These are phyloP conservation scores for Scopus umbretta DNA, from an alignment of 2,113 vertebrate genomes.

Conservation along the genomic window DNA sequence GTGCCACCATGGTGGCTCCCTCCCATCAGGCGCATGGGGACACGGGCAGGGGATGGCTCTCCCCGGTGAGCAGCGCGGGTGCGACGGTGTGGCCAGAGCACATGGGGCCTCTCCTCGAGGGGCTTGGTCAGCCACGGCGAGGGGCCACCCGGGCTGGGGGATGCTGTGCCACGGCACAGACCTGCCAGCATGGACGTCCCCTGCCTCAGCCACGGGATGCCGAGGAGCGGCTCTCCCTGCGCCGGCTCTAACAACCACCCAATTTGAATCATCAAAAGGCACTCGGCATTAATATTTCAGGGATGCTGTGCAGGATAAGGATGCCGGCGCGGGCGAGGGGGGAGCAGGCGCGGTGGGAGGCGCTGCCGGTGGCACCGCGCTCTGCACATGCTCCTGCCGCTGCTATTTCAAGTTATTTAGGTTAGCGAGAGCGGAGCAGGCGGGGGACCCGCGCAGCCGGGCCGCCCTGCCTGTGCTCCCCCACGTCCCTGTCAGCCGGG, in stretches of 20 bases:
- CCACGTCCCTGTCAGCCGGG: no score
- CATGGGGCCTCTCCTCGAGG: not conserved
- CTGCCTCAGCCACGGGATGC: not conserved
- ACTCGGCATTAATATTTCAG: not conserved
- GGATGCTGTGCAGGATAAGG: not conserved
- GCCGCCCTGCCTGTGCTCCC: not conserved
- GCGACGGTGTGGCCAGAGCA: not conserved
- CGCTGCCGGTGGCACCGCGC: not conserved
- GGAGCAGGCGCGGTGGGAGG: not conserved
- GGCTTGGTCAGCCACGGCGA: not conserved
- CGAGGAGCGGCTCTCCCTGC: not conserved
- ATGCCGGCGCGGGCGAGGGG: not conserved
- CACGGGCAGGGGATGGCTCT: not conserved
- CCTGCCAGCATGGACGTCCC: not conserved
- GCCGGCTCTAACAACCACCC: not conserved
- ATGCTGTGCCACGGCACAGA: not conserved
- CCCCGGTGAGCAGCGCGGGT: not conserved
- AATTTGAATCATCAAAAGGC: not conserved
- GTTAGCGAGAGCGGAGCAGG: not conserved
- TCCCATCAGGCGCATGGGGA: fast-evolving
- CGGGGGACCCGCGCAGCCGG: not conserved
- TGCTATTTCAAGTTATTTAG: not conserved
- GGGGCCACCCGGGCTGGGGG: not conserved
- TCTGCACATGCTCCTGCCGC: slow-evolving; percentile 6
- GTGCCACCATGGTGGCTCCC: not conserved